Conservation (phyloP, 2,888 invertebrate species). For the Epistrophe eligans region DNA sequence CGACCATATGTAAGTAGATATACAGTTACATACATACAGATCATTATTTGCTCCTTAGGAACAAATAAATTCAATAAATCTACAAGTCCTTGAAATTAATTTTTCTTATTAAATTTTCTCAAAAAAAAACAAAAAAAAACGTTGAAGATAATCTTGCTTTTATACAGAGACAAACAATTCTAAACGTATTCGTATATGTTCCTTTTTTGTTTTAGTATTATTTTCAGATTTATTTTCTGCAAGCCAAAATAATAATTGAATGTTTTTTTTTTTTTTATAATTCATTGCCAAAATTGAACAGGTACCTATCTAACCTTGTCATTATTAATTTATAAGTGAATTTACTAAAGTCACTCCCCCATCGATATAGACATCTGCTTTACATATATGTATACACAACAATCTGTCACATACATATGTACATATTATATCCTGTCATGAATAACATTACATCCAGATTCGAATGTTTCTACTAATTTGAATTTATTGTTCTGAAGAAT, state of each 20-base stretch:
- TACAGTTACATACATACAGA: neutral
- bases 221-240: neutral
- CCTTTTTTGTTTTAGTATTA: neutral
- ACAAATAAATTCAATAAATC: conserved; percentile 14
- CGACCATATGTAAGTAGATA: neutral
- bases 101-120: neutral
- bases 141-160: neutral
- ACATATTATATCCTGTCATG: conserved; percentile 1
- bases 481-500: conserved; percentile 14
- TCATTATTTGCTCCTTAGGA: neutral
- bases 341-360: neutral
- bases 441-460: conserved; percentile 9
- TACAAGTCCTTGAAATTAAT: conserved; percentile 1
- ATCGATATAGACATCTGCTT: neutral
- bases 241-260: neutral
- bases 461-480: conserved; percentile 3
- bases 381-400: neutral
- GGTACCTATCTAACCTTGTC: neutral
- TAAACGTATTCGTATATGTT: neutral
- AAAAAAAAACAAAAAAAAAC: neutral
- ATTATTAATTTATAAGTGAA: neutral
- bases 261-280: neutral
- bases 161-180: neutral
- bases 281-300: neutral
- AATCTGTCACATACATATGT: neutral